Percentiles rank a stretch among this genome's conserved stretches.
These are phyloP conservation scores for Hirtodrosophila histrioides DNA, from an alignment of 2,888 invertebrate genomes.

Conservation along the genomic window DNA sequence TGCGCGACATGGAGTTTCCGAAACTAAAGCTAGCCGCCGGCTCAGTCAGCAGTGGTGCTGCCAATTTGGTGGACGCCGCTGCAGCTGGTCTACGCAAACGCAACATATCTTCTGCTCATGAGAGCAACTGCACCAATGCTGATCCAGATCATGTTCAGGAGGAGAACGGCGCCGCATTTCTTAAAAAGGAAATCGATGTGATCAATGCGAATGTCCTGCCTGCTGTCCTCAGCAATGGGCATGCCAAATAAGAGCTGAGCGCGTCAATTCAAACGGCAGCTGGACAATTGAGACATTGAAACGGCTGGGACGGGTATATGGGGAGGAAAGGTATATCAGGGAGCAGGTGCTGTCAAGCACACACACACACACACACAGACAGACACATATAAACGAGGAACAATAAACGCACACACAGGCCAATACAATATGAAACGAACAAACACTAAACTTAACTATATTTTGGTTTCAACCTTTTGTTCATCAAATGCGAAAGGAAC, in stretches of 20 bases:
- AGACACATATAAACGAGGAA: constrained; percentile 2
- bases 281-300: constrained; percentile 6
- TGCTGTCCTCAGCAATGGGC: constrained; percentile 84
- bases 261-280: constrained; percentile 8
- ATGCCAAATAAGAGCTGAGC: constrained; percentile 81
- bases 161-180: constrained; percentile 71
- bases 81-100: constrained; percentile 81
- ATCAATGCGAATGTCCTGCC: constrained; percentile 84
- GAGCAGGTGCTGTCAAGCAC: constrained; percentile 14
- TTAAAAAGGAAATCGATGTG: constrained; percentile 84
- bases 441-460: constrained; percentile 4
- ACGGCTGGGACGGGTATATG: constrained; percentile 10
- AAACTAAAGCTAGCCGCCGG: constrained; percentile 59
- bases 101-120: constrained; percentile 61
- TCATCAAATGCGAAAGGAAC: constrained; percentile 4
- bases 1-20: constrained; percentile 82
- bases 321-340: background rate
- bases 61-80: constrained; percentile 51
- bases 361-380: constrained; percentile 14
- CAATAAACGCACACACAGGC: constrained; percentile 9
- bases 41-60: constrained; percentile 44
- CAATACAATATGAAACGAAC: background rate
- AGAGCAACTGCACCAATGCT: constrained; percentile 28
- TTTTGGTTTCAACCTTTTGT: constrained; percentile 26
- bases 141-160: constrained; percentile 33